Evolutionary conservation across 2,797 vertebrate genomes (phyloP).

Genomic region (Furcifer pardalis): DNA sequence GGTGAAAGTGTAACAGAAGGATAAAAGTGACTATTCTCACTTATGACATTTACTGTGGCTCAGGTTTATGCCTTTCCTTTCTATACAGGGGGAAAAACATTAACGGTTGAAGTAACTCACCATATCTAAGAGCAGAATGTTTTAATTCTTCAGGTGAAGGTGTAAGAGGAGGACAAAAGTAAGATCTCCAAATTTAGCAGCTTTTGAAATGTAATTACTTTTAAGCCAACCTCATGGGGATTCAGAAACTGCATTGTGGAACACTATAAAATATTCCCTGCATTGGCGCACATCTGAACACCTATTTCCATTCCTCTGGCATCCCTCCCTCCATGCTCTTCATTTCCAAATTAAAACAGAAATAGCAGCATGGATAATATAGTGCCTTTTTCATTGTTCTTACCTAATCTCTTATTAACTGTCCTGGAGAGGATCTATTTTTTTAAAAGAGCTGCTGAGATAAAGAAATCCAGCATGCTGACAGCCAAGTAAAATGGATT

Average conservation of each 20-base stretch:
- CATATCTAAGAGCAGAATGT: not conserved
- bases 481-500: not conserved
- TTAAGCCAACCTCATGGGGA: not conserved
- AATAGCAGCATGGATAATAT: not conserved
- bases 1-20: too few relatives aligned
- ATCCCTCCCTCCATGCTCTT: not conserved
- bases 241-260: not conserved
- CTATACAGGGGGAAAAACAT: not conserved
- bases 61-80: not conserved
- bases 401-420: not conserved
- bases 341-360: not conserved
- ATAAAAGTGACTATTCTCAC: too few relatives aligned
- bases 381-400: not conserved
- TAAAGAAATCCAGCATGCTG: not conserved
- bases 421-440: not conserved
- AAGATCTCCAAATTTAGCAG: not conserved
- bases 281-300: not conserved
- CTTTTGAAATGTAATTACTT: slow-evolving; percentile 15
- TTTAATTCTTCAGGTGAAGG: not conserved
- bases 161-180: not conserved
- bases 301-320: not conserved
- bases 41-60: not conserved
- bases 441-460: not conserved
- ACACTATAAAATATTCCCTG: not conserved
- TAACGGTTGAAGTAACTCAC: not conserved